These are phyloP conservation scores for Vanessa atalanta DNA, from an alignment of 1,140 invertebrate species.

Conservation along the genomic window DNA sequence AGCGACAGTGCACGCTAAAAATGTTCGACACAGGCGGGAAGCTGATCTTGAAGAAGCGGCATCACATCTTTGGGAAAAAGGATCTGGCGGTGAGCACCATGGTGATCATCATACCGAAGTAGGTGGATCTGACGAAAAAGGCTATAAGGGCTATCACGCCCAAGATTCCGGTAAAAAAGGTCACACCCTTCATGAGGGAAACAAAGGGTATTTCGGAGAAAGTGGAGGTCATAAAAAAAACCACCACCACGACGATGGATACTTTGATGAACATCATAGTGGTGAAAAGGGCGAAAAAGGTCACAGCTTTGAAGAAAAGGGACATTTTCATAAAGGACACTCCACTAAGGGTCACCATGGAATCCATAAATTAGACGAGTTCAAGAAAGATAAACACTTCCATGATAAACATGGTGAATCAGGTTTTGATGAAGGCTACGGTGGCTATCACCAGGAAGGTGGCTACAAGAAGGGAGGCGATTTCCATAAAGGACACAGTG, in stretches of 20 bases:
- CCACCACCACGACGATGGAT: conserved; percentile 87
- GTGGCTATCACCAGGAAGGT: conserved; percentile 84
- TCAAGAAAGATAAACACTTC: conserved; percentile 82
- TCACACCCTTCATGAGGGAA: conserved; percentile 85
- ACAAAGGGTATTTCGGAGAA: conserved; percentile 86
- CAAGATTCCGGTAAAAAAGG: conserved; percentile 86
- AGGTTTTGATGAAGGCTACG: conserved; percentile 85
- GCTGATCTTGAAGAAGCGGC: conserved; percentile 81
- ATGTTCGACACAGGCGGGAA: conserved; percentile 62
- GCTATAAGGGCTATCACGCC: conserved; percentile 84
- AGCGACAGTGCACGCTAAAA: conserved; percentile 52
- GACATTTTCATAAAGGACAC: conserved; percentile 87
- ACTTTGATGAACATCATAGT: conserved; percentile 86
- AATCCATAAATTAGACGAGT: conserved; percentile 88
- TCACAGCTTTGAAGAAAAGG: conserved; percentile 81
- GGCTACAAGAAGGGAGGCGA: conserved; percentile 84
- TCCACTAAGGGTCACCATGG: conserved; percentile 88
- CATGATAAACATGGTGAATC: conserved; percentile 89
- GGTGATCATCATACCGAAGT: conserved; percentile 74
- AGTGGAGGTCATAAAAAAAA: conserved; percentile 87
- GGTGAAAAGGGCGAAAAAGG: conserved; percentile 85
- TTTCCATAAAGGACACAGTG: conserved; percentile 85
- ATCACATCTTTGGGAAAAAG: conserved; percentile 82
- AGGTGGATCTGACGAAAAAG: conserved; percentile 74
- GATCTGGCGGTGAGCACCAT: conserved; percentile 78